These are phyloP conservation scores for Characodon lateralis DNA, from an alignment of 2,797 vertebrate species.

Conservation along the genomic window DNA sequence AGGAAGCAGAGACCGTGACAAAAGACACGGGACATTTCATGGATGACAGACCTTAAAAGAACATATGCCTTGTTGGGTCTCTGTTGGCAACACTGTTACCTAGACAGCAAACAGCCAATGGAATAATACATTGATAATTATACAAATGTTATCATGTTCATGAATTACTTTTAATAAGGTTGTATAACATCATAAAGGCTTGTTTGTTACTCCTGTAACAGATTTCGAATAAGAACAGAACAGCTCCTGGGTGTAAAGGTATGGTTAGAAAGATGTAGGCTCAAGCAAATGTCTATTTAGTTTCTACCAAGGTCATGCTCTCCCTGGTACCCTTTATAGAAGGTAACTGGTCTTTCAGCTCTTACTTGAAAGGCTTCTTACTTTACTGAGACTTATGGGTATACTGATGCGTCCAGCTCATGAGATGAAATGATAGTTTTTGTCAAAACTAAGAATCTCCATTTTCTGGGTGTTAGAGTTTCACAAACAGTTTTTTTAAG, in stretches of 20 bases:
- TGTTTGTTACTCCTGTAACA: background rate
- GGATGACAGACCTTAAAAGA: constrained; percentile 55
- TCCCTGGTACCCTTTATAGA: no score
- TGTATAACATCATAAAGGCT: background rate
- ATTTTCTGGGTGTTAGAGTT: no score
- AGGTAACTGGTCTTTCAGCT: no score
- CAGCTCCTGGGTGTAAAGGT: background rate
- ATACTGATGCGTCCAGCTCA: no score
- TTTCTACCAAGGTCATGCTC: no score
- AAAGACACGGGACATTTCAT: constrained; percentile 44
- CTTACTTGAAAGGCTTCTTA: no score
- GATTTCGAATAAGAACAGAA: background rate
- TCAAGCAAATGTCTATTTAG: no score
- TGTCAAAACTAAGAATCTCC: no score
- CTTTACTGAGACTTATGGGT: no score
- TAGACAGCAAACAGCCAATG: constrained; percentile 31
- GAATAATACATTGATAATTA: background rate
- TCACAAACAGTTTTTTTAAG: no score
- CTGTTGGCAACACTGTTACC: constrained; percentile 31
- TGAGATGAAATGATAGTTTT: no score
- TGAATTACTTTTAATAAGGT: constrained; percentile 7
- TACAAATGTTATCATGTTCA: background rate
- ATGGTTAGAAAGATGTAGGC: no score
- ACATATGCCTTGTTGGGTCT: constrained; percentile 42
- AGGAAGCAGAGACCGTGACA: constrained; percentile 41